These are phyloP conservation scores for Prochilodus magdalenae DNA, from an alignment of 2,113 vertebrate species.

Conservation along the genomic window DNA sequence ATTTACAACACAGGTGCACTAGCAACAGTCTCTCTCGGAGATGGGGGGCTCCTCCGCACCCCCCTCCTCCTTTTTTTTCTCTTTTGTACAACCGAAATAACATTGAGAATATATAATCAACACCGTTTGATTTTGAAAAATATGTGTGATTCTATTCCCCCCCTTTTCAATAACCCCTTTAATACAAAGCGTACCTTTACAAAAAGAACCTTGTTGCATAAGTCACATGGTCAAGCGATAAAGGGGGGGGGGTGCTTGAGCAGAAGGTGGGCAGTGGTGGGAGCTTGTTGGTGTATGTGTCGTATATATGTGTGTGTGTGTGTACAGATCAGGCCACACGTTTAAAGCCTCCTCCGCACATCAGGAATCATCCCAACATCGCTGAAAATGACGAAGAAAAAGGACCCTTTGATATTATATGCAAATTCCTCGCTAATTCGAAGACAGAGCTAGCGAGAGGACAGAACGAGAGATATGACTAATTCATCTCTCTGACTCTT, in stretches of 20 bases:
- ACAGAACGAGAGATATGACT: constrained; percentile 32
- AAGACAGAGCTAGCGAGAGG: background rate
- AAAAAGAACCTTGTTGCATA: constrained; percentile 70
- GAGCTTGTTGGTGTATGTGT: constrained; percentile 5
- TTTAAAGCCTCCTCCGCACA: constrained; percentile 29
- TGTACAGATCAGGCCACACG: constrained; percentile 21
- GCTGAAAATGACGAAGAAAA: constrained; percentile 39
- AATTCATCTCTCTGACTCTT: constrained; percentile 33
- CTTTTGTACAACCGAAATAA: constrained; percentile 60
- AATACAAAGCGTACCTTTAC: constrained; percentile 64
- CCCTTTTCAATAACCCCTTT: constrained; percentile 20
- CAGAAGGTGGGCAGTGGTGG: constrained; percentile 19
- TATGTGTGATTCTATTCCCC: constrained; percentile 61
- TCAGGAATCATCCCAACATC: constrained; percentile 39
- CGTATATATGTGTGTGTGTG: constrained; percentile 23
- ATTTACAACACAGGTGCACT: constrained; percentile 90
- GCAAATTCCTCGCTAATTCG: constrained; percentile 40
- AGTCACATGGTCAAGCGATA: constrained; percentile 61
- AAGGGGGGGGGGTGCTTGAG: constrained; percentile 29
- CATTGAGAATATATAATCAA: constrained; percentile 78
- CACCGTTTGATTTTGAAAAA: constrained; percentile 65
- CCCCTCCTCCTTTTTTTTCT: constrained; percentile 71
- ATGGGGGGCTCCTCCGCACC: too few species aligned
- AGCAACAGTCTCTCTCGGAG: constrained; percentile 83
- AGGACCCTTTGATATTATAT: constrained; percentile 38